Evolutionary conservation across 2,113 vertebrate genomes (phyloP).

Genomic region (Mellivora capensis): DNA sequence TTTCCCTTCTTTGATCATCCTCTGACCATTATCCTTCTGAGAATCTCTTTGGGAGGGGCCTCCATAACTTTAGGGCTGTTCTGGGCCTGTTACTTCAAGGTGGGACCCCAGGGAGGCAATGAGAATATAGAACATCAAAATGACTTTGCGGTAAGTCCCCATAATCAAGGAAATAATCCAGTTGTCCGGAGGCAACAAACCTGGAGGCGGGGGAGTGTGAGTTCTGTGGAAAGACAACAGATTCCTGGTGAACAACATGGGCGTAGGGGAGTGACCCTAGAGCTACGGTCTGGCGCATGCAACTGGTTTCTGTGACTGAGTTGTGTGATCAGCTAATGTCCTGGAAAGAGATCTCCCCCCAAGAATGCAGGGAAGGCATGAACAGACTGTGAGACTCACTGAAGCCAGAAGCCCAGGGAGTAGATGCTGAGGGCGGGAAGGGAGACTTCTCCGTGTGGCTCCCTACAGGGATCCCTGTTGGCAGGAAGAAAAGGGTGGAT

Average conservation of each 20-base stretch:
- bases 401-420: not conserved
- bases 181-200: not conserved
- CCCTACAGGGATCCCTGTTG: constrained; percentile 1
- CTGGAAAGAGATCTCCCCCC: not conserved
- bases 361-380: not conserved
- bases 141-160: not conserved
- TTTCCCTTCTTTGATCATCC: not conserved
- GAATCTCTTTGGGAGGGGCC: not conserved
- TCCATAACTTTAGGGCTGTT: not conserved
- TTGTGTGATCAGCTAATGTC: not conserved
- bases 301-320: not conserved
- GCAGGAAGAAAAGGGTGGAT: constrained; percentile 52
- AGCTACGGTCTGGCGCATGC: not conserved
- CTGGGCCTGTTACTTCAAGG: not conserved
- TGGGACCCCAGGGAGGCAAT: not conserved
- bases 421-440: not conserved
- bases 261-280: not conserved
- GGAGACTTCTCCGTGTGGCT: not conserved
- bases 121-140: not conserved
- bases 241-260: not conserved
- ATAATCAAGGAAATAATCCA: not conserved
- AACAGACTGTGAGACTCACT: not conserved
- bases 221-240: not conserved
- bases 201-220: not conserved
- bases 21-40: not conserved